A percentile compares a stretch with the other conserved stretches of the same genome.
Evolutionary conservation across 2,797 vertebrate species (phyloP).

Genomic region (Tadarida brasiliensis): DNA sequence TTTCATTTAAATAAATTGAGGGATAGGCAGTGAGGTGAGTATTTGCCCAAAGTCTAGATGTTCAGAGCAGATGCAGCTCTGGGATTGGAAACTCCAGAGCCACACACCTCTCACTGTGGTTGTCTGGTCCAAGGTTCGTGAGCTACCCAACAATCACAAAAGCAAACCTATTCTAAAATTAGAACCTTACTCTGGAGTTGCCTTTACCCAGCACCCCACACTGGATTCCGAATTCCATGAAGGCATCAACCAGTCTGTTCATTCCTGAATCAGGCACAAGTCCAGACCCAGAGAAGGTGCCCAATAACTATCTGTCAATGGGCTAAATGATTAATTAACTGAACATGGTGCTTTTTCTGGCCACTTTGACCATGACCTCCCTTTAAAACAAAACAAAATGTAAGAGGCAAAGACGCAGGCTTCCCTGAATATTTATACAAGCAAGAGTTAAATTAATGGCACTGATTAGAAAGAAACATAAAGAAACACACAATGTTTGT

Average conservation of each 20-base stretch:
- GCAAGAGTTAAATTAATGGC: constrained; percentile 36
- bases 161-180: constrained; percentile 62
- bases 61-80: neutral
- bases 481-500: neutral
- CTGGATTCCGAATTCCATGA: constrained; percentile 39
- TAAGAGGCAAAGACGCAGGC: neutral
- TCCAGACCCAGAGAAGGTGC: neutral
- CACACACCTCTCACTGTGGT: neutral
- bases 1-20: constrained; percentile 38
- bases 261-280: neutral
- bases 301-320: neutral
- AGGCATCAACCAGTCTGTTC: neutral
- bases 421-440: constrained; percentile 24
- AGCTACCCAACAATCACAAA: constrained; percentile 12
- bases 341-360: neutral
- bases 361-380: neutral
- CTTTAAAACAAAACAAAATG: neutral
- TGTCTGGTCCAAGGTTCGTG: neutral
- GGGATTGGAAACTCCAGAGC: neutral
- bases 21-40: neutral
- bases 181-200: neutral
- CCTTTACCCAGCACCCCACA: neutral
- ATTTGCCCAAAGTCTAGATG: neutral
- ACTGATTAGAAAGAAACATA: constrained; percentile 14
- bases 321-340: constrained; percentile 52